Conservation (phyloP, 1,140 invertebrate genomes). For the Trichoplusia ni region DNA sequence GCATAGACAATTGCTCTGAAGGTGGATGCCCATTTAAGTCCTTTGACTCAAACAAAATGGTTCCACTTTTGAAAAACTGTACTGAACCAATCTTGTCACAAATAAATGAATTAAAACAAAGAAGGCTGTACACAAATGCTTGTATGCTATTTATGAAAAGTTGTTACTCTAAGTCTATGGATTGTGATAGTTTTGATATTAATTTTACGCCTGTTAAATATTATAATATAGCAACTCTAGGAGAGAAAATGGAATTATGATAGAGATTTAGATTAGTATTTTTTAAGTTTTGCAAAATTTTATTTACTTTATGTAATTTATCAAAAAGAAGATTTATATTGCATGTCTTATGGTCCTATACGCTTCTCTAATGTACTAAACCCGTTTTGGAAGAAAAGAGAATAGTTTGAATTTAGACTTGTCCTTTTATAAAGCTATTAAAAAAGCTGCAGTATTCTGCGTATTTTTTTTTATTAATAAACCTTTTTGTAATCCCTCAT, state of each 20-base stretch:
- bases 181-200: constrained; percentile 54
- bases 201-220: constrained; percentile 68
- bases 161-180: constrained; percentile 22
- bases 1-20: constrained; percentile 75
- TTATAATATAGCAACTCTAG: constrained; percentile 35
- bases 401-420: no score
- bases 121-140: constrained; percentile 51
- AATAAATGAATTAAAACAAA: constrained; percentile 55
- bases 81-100: constrained; percentile 42
- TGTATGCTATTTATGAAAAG: constrained; percentile 55
- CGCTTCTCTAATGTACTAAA: no score
- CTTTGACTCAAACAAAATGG: constrained; percentile 79
- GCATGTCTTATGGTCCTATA: no score
- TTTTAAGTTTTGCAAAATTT: no score
- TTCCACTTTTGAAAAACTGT: constrained; percentile 62
- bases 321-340: no score
- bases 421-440: no score
- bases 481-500: no score
- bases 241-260: not conserved
- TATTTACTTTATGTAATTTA: no score
- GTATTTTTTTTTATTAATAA: no score
- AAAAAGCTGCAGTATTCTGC: no score
- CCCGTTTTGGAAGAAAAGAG: no score
- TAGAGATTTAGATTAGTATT: no score
- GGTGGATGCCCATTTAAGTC: constrained; percentile 84